Base-by-base conservation (phyloP, 2,888 invertebrate genomes). In the Cheilosia vernalis region DNA sequence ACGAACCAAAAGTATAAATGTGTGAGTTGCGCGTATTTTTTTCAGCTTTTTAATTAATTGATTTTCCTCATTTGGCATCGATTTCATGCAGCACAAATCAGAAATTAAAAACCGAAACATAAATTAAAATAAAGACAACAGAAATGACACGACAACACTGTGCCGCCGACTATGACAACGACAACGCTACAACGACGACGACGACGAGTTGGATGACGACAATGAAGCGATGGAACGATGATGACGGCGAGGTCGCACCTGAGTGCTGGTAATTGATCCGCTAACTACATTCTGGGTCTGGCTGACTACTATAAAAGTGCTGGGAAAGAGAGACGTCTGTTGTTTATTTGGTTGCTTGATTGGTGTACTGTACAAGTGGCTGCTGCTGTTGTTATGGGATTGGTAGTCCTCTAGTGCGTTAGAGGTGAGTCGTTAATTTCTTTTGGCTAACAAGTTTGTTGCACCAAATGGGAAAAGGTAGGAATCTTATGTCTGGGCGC, bases 1-100 rank as follows among this genome's bases (percentile, higher is more conserved):
- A 66, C 24, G 77, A 63, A 42, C 37, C 27, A 55, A 27, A 27
- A 19, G 61, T 44, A 30, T 55, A 40, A 27, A 49, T 74, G 60
- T 64, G 63, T 69, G 64, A 44, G 76, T 70, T 76, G 44, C 42
- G 72, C 66, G 44, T 44, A 24, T 67, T 70, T 83, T 74, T 81
- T 81, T 85, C 76, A 77, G 81, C 81, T 58, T 78, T 78, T 86
- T 81, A 86, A 86, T 86, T 86, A 81, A 86, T 86, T 77, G 86
- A 86, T 86, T 86, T 86, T 82, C 82, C 17, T 69, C 82, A 82
- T 86, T 86, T 78, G 82, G 86, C 77, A 82, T 82, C 86, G 82
- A 86, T 86, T 86, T 86, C 86, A 86, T 73, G 86, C 77, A 82
- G 86, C 82, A 86, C 86, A 86, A 86, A 86, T 86, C 86, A 86